A percentile compares a stretch with the other conserved stretches of the same genome.
These are phyloP conservation scores for Adelges cooleyi DNA, from an alignment of 1,140 invertebrate genomes.

Conservation along the genomic window DNA sequence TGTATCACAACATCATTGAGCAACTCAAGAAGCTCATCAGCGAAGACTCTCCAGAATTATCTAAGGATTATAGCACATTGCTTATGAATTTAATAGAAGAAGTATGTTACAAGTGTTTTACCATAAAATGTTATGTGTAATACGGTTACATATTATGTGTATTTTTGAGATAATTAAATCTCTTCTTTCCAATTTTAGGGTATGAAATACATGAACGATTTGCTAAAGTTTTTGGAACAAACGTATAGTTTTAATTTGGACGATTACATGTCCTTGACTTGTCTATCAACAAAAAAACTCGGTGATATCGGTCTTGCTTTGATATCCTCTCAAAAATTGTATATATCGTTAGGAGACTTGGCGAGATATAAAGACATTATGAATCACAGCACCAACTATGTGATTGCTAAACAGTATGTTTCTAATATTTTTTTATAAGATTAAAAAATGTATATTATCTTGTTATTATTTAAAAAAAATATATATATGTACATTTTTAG, in stretches of 20 bases:
- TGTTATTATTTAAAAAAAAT: constrained; percentile 33
- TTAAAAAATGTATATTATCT: constrained; percentile 49
- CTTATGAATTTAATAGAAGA: constrained; percentile 22
- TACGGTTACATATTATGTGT: too few relatives aligned
- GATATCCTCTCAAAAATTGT: constrained; percentile 73
- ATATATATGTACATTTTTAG: constrained; percentile 39
- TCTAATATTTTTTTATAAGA: constrained; percentile 35
- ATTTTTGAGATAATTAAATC: background rate
- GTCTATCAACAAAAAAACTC: constrained; percentile 46
- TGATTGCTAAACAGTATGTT: constrained; percentile 63
- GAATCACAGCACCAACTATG: constrained; percentile 71
- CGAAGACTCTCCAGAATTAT: constrained; percentile 36
- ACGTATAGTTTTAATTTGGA: constrained; percentile 62
- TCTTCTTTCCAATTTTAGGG: constrained; percentile 41
- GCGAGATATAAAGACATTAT: constrained; percentile 77
- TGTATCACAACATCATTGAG: constrained; percentile 86
- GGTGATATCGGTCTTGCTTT: constrained; percentile 62
- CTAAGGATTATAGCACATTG: background rate
- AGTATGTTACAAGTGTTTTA: background rate
- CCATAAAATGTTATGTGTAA: too few relatives aligned
- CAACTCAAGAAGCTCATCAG: constrained; percentile 54
- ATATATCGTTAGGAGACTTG: constrained; percentile 81
- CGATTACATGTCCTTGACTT: constrained; percentile 41
- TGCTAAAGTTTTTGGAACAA: constrained; percentile 60
- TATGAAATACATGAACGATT: constrained; percentile 60